Percentiles rank a stretch among this genome's conserved stretches.
phyloP scores from a whole-genome alignment of 1,140 invertebrate genomes.

The Scaptodrosophila lebanonensis region DNA sequence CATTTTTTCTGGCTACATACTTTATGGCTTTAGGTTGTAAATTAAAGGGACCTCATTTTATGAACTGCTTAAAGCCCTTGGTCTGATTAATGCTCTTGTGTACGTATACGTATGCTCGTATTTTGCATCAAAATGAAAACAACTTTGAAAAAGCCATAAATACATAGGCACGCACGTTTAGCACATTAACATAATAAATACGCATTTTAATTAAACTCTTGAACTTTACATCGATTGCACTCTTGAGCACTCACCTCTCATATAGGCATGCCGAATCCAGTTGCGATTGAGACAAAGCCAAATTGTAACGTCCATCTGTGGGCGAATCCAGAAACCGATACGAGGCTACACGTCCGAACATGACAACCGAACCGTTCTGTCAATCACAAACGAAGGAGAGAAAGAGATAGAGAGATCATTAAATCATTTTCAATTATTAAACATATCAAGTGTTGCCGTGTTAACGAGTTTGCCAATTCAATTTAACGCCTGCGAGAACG shows the following conservation, averaged over 20 bases:
- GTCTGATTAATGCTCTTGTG: too few species aligned
- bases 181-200: conserved; percentile 5
- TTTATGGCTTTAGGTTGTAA: too few species aligned
- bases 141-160: neutral
- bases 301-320: conserved; percentile 87
- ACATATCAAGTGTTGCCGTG: conserved; percentile 24
- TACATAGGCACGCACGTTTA: conserved; percentile 10
- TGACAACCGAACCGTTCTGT: conserved; percentile 90
- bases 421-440: conserved; percentile 3
- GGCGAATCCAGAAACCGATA: conserved; percentile 95
- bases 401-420: neutral
- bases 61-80: too few species aligned
- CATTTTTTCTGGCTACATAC: too few species aligned
- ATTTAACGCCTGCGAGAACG: conserved; percentile 1
- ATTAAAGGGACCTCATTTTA: too few species aligned
- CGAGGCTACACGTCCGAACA: conserved; percentile 93
- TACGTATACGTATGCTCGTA: too few species aligned
- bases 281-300: conserved; percentile 81
- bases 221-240: conserved; percentile 1
- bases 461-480: conserved; percentile 13
- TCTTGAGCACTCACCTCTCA: conserved; percentile 81
- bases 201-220: too few species aligned
- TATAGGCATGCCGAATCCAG: conserved; percentile 87
- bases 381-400: neutral
- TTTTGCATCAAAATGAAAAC: conserved; percentile 18